Conservation (phyloP, 1,140 invertebrate species). For the Lasioglossum albipes region DNA sequence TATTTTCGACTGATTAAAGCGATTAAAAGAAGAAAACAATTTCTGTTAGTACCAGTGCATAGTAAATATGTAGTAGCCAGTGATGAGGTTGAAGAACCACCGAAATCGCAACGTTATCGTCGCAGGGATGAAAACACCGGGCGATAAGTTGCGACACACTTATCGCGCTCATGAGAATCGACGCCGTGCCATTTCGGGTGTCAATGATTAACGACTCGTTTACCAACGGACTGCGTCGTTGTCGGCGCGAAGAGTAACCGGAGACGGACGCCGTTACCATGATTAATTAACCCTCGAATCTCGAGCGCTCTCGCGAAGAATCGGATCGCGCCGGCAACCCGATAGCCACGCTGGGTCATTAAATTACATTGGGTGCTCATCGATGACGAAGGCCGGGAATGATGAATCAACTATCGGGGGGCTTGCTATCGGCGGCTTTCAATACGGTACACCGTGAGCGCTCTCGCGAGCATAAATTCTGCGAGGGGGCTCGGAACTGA, state of each 20-base stretch:
- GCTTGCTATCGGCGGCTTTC: slow-evolving; percentile 21
- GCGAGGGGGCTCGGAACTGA: neutral
- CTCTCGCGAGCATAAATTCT: neutral
- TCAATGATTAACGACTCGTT: slow-evolving; percentile 32
- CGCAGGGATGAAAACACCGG: no score
- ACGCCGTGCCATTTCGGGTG: no score
- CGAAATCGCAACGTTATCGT: no score
- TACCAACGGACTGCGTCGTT: slow-evolving; percentile 44
- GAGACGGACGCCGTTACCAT: slow-evolving; percentile 45
- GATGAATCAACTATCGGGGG: slow-evolving; percentile 9
- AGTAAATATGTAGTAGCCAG: no score
- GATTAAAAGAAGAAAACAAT: no score
- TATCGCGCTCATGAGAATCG: no score
- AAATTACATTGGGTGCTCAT: slow-evolving; percentile 12
- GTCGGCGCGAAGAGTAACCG: slow-evolving; percentile 21
- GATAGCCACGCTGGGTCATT: slow-evolving; percentile 18
- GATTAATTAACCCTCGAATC: slow-evolving; percentile 51
- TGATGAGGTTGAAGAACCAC: no score
- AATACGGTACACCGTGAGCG: slow-evolving; percentile 3
- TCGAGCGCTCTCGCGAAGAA: slow-evolving; percentile 15
- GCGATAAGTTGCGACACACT: no score
- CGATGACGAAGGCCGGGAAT: slow-evolving; percentile 2
- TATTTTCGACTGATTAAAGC: no score
- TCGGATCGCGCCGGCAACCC: slow-evolving; percentile 25
- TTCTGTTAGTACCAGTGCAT: no score